Base-by-base conservation (phyloP, 2,888 invertebrate species). In the Portevinia maculata region DNA sequence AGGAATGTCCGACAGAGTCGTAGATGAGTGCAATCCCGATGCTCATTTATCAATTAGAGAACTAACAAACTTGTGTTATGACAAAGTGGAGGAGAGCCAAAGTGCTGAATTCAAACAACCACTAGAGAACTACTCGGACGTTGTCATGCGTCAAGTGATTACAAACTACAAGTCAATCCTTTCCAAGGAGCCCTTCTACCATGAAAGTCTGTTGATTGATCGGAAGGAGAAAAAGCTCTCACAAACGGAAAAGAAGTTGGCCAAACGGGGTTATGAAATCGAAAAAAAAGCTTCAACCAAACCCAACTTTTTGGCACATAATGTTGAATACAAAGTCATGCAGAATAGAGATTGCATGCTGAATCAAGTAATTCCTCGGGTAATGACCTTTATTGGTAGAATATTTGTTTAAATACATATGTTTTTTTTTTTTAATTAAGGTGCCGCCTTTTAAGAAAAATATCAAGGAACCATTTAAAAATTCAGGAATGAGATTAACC, bases 1-100 rank as follows among this genome's bases (percentile, higher is more conserved):
- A 91, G 99, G 99, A 74, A 98, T 99, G 96, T 96, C 99, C 0
- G 98, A 99, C 91, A 93, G 99, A 13, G 98, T 99, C 3, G 98
- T 99, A 0, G 99, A 99, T 91, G 99, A 99, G 89, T 96, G 98
- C 88, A 98, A 99, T 90, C 98, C 99, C 0, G 98, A 99, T 88
- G 98, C 98, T 0, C 97, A 97, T 89, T 92, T 97, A 30, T 96
- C 96, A 1, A 94, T 97, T 91, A 97, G 96, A 90, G 97, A 97
- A 88, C 95, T 97, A 32, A 96, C 96, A 11, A 97, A 96, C 84
- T 91, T 99, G 21, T 96, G 98, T 87, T 96, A 96, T 91, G 96
- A 97, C 87, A 96, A 97, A 89, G 97, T 96, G 88, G 94, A 96
- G 88, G 97, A 97, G 87, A 93, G 95, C 21, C 95, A 95, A 85